A percentile compares a stretch with the other conserved stretches of the same genome.
Conservation (phyloP, 1,140 invertebrate genomes). For the Saccostrea glomerata region DNA sequence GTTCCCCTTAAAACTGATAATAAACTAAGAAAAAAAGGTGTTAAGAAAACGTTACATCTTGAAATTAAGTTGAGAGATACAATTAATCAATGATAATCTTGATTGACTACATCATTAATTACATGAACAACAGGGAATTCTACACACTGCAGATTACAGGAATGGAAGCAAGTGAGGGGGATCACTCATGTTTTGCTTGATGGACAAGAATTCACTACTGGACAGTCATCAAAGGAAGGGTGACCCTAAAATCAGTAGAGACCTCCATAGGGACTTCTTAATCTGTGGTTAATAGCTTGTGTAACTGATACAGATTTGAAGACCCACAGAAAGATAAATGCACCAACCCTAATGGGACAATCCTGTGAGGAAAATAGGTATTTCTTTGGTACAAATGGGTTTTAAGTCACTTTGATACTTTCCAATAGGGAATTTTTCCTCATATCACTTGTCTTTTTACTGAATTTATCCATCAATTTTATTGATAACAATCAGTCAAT, state of each 20-base stretch:
- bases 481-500: not conserved
- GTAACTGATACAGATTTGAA: not conserved
- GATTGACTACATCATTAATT: not conserved
- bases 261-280: not conserved
- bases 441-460: not conserved
- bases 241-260: not conserved
- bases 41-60: too few relatives aligned
- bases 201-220: not conserved
- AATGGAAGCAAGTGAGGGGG: not conserved
- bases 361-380: not conserved
- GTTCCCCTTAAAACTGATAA: too few relatives aligned
- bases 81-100: not conserved
- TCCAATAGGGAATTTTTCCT: not conserved
- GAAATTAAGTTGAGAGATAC: not conserved
- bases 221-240: slow-evolving; percentile 7
- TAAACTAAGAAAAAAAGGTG: too few relatives aligned
- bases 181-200: not conserved
- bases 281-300: slow-evolving; percentile 1
- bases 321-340: not conserved
- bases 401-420: not conserved
- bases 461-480: not conserved
- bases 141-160: not conserved
- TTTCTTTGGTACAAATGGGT: not conserved
- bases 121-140: not conserved
- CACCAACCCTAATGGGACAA: not conserved